Conservation (phyloP, 2,797 vertebrate genomes). For the Chaetodon trifasciatus region DNA sequence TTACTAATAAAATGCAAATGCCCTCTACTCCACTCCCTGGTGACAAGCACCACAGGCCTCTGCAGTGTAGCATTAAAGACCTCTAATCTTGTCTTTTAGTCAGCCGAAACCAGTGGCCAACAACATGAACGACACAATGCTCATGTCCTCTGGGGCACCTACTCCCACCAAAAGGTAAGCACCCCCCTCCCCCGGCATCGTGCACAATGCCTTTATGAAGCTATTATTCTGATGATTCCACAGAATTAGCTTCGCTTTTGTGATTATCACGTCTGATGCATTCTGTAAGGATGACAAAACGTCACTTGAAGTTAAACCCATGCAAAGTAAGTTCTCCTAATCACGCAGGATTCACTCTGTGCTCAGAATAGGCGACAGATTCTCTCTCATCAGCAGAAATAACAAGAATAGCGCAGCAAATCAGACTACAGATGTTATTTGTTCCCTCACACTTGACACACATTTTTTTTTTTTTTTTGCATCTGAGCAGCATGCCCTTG, state of each 20-base stretch:
- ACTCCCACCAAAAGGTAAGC: conserved; percentile 95
- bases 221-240: conserved; percentile 8
- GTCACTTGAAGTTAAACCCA: conserved; percentile 25
- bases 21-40: conserved; percentile 55
- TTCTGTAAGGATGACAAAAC: conserved; percentile 16
- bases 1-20: conserved; percentile 75
- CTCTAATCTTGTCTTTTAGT: conserved; percentile 86
- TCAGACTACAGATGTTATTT: conserved; percentile 60
- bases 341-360: background rate
- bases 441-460: conserved; percentile 59
- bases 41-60: conserved; percentile 55
- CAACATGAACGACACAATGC: conserved; percentile 94
- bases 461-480: conserved; percentile 26
- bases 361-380: conserved; percentile 34
- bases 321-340: conserved; percentile 13
- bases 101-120: conserved; percentile 84
- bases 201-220: conserved; percentile 25
- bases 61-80: conserved; percentile 76
- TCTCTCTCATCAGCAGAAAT: conserved; percentile 32
- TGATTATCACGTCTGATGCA: background rate
- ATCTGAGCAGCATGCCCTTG: conserved; percentile 50
- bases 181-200: background rate
- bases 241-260: conserved; percentile 14
- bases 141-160: conserved; percentile 91
- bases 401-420: conserved; percentile 16